A percentile compares a stretch with the other conserved stretches of the same genome.
phyloP scores from a whole-genome alignment of 2,888 invertebrate genomes.

The Mycalesis mineus region DNA sequence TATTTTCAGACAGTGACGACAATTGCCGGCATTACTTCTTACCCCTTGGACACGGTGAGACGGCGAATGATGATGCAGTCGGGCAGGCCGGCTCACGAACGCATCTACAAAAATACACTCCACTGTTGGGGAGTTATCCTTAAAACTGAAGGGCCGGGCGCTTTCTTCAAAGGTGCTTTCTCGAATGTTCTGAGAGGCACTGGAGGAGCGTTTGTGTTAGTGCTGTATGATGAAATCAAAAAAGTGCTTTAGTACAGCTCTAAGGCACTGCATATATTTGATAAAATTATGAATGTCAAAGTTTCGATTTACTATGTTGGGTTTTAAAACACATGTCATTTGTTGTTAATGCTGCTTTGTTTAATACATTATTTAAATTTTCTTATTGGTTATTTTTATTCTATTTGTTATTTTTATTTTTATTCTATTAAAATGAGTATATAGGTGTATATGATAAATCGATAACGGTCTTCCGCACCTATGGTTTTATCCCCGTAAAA shows the following conservation, averaged over 20 bases:
- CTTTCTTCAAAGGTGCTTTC: conserved; percentile 97
- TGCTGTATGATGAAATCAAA: conserved; percentile 92
- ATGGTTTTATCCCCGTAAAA: too few species aligned
- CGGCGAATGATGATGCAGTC: conserved; percentile 99
- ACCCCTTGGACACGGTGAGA: conserved; percentile 96
- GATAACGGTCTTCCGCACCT: too few species aligned
- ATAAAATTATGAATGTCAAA: conserved; percentile 14
- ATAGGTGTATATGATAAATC: too few species aligned
- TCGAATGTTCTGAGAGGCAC: conserved; percentile 95
- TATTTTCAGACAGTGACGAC: conserved; percentile 78
- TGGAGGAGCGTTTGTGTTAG: conserved; percentile 93
- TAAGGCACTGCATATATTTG: neutral
- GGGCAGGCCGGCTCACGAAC: conserved; percentile 85
- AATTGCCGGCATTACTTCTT: conserved; percentile 92
- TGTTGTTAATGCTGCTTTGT: conserved; percentile 3
- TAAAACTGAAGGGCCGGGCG: conserved; percentile 86
- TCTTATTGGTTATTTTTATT: neutral
- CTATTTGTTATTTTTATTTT: too few species aligned
- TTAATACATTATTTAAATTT: neutral
- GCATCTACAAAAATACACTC: conserved; percentile 91
- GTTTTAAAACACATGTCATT: conserved; percentile 1
- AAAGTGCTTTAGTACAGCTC: conserved; percentile 67
- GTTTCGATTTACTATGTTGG: neutral
- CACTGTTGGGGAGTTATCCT: conserved; percentile 93
- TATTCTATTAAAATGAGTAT: too few species aligned